Conservation (phyloP, 2,113 vertebrate genomes). For the Embiotoca jacksoni region DNA sequence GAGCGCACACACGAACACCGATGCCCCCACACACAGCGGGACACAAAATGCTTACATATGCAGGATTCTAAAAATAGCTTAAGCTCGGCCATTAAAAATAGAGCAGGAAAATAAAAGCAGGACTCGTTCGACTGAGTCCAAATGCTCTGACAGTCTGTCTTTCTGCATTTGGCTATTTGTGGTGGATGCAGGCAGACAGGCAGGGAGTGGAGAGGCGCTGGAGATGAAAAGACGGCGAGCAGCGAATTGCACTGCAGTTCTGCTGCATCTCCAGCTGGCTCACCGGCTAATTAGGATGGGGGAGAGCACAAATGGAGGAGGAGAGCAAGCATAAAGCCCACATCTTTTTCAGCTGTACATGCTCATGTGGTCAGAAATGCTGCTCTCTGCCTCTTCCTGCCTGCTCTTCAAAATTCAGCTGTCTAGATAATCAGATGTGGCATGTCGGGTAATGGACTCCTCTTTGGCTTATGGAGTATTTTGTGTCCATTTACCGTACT, state of each 20-base stretch:
- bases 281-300: constrained; percentile 77
- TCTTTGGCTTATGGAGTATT: constrained; percentile 58
- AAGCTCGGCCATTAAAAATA: constrained; percentile 79
- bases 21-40: constrained; percentile 23
- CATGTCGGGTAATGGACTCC: constrained; percentile 60
- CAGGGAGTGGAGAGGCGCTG: constrained; percentile 53
- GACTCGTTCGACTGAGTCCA: constrained; percentile 72
- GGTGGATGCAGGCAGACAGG: constrained; percentile 65
- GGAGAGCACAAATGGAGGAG: constrained; percentile 60
- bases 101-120: constrained; percentile 77
- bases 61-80: constrained; percentile 81
- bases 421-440: constrained; percentile 67
- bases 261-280: constrained; percentile 77
- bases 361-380: constrained; percentile 52
- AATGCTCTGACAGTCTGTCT: constrained; percentile 82
- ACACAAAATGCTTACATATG: constrained; percentile 76
- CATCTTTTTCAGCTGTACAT: constrained; percentile 59
- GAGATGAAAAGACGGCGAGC: constrained; percentile 72
- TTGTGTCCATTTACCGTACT: constrained; percentile 47
- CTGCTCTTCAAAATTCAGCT: constrained; percentile 63
- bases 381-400: constrained; percentile 38
- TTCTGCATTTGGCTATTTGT: constrained; percentile 78
- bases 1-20: constrained; percentile 29
- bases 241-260: constrained; percentile 72
- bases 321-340: constrained; percentile 54